A percentile compares a stretch with the other conserved stretches of the same genome.
Evolutionary conservation across 2,113 vertebrate species (phyloP).

Genomic region (Delphinus delphis): DNA sequence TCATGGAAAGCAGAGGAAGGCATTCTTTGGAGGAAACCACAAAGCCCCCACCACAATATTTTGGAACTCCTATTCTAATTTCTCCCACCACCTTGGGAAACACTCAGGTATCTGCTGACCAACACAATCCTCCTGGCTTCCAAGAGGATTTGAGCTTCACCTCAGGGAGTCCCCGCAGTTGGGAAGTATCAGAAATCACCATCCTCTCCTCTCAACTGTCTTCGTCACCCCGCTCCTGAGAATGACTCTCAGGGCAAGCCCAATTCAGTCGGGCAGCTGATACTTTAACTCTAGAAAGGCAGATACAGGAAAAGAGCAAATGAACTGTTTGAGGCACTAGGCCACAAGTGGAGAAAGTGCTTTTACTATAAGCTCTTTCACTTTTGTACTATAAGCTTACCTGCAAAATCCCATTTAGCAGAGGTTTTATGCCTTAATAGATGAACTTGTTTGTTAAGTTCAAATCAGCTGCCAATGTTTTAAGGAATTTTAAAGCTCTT

Average conservation of each 20-base stretch:
- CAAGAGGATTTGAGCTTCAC: not conserved
- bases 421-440: not conserved
- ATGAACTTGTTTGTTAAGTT: not conserved
- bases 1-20: not conserved
- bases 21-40: not conserved
- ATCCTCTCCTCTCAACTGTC: not conserved
- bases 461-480: not conserved
- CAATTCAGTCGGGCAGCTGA: not conserved
- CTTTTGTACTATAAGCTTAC: not conserved
- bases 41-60: not conserved
- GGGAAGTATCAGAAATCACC: not conserved
- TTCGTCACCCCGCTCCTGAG: not conserved
- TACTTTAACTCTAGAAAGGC: not conserved
- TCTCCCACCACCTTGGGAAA: not conserved
- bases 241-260: not conserved
- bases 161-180: not conserved
- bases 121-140: not conserved
- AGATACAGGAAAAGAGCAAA: not conserved
- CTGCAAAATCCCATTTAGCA: not conserved
- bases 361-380: not conserved
- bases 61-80: not conserved
- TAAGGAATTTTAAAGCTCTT: constrained; percentile 17
- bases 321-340: not conserved
- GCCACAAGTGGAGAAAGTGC: not conserved
- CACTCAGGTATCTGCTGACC: not conserved